Evolutionary conservation across 2,888 invertebrate species (phyloP).

Genomic region (Ormyrus labotus): DNA sequence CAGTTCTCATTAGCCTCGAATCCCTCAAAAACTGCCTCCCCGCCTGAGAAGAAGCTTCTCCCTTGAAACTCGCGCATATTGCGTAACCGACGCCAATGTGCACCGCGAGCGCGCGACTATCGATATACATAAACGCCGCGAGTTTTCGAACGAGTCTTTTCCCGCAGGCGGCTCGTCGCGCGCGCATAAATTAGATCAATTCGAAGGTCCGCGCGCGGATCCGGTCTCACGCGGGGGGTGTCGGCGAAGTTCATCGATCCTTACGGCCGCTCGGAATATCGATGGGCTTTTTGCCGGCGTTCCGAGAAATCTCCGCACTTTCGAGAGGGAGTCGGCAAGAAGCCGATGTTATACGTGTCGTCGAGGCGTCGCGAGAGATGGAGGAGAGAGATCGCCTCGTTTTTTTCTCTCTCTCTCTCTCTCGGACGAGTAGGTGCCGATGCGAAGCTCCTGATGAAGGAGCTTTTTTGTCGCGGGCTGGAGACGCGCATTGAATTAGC

Average conservation of each 20-base stretch:
- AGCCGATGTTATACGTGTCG: neutral
- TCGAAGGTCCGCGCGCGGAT: constrained; percentile 25
- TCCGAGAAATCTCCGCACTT: constrained; percentile 57
- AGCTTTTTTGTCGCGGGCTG: constrained; percentile 16
- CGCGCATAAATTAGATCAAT: constrained; percentile 54
- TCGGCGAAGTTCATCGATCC: constrained; percentile 47
- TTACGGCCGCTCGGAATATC: constrained; percentile 37
- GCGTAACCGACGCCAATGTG: no score
- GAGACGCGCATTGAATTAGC: constrained; percentile 26
- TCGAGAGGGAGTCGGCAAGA: constrained; percentile 8
- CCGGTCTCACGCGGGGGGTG: constrained; percentile 32
- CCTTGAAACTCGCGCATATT: no score
- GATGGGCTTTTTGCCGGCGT: constrained; percentile 43
- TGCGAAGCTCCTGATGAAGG: constrained; percentile 11
- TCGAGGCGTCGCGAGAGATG: neutral
- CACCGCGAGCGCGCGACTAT: no score
- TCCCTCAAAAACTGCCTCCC: no score
- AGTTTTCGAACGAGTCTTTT: no score
- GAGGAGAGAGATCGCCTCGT: neutral
- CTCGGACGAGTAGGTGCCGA: neutral
- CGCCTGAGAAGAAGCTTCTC: no score
- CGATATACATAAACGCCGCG: no score
- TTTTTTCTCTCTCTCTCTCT: neutral
- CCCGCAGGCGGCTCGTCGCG: neutral
- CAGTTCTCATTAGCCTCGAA: no score